These are phyloP conservation scores for Sisor rabdophorus DNA, from an alignment of 2,113 vertebrate genomes.

Conservation along the genomic window DNA sequence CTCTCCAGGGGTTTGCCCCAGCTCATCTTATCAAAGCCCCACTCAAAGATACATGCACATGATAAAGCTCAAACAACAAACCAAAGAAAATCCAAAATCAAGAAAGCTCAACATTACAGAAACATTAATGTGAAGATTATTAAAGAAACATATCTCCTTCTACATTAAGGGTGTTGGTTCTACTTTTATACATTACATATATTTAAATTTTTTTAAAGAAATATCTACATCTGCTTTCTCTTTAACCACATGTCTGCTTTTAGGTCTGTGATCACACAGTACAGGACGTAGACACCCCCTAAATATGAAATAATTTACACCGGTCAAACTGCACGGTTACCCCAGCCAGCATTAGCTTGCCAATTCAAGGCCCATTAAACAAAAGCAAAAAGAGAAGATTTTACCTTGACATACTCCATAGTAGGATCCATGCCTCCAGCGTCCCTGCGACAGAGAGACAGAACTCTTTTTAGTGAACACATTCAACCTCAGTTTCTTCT, in stretches of 20 bases:
- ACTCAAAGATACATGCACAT: neutral
- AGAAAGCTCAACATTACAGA: too few relatives aligned
- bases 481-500: slow-evolving; percentile 21
- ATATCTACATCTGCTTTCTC: neutral
- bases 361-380: neutral
- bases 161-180: too few relatives aligned
- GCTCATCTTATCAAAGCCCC: neutral
- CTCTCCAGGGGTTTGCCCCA: slow-evolving; percentile 2
- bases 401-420: slow-evolving; percentile 85
- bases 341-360: neutral
- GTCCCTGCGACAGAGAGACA: slow-evolving; percentile 67
- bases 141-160: neutral
- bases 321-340: neutral
- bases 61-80: neutral
- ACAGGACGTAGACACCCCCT: neutral
- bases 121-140: neutral
- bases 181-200: neutral
- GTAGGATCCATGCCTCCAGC: slow-evolving; percentile 66
- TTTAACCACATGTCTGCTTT: neutral
- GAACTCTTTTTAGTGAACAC: slow-evolving; percentile 51
- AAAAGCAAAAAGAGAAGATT: slow-evolving; percentile 24
- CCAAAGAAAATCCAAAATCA: neutral
- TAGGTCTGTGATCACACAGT: neutral
- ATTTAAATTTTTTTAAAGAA: neutral
- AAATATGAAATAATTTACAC: neutral